A percentile compares a stretch with the other conserved stretches of the same genome.
These are phyloP conservation scores for Ageneiosus marmoratus DNA, from an alignment of 2,113 vertebrate species.

Conservation along the genomic window DNA sequence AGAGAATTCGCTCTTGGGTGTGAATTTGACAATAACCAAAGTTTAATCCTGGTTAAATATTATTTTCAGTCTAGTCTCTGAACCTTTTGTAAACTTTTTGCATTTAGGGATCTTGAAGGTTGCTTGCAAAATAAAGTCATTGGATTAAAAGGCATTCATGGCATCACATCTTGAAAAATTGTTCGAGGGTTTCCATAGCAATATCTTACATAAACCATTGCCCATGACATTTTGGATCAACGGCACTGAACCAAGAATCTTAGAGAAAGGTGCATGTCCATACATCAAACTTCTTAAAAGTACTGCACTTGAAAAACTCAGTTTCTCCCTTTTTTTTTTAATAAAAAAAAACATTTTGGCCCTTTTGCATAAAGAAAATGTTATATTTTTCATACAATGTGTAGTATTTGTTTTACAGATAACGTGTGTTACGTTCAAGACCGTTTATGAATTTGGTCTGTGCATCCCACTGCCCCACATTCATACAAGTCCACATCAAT, in stretches of 20 bases:
- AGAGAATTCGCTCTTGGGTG: neutral
- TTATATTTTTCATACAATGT: no score
- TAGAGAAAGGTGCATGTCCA: neutral
- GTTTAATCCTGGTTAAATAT: neutral
- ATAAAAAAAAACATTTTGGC: no score
- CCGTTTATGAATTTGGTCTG: neutral
- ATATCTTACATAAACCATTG: slow-evolving; percentile 30
- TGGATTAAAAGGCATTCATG: neutral
- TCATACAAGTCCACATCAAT: neutral
- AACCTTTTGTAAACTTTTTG: neutral
- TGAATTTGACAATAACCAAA: neutral
- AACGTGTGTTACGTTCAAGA: neutral
- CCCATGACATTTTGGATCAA: slow-evolving; percentile 29
- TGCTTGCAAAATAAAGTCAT: neutral
- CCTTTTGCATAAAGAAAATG: no score
- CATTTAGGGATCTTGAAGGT: neutral
- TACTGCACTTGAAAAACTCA: neutral
- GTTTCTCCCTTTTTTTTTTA: neutral
- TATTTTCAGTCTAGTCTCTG: neutral
- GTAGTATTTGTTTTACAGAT: neutral
- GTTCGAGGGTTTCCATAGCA: slow-evolving; percentile 27
- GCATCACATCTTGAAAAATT: neutral
- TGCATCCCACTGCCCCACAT: neutral
- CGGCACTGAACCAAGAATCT: slow-evolving; percentile 18
- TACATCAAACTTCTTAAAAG: slow-evolving; percentile 16